These are phyloP conservation scores for Folsomia manolachei DNA, from an alignment of 2,888 invertebrate genomes.

Conservation along the genomic window DNA sequence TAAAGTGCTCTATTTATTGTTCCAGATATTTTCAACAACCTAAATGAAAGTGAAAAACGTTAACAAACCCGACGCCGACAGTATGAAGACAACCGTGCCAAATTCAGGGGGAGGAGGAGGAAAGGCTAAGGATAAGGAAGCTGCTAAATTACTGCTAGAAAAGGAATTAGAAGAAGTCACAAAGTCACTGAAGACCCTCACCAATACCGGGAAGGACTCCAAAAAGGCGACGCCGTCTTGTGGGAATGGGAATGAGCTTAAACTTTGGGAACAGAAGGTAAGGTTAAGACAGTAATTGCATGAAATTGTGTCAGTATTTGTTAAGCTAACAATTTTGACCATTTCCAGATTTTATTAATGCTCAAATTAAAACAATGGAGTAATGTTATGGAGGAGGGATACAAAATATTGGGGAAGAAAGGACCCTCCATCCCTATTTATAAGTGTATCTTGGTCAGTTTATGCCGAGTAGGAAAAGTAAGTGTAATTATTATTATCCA, in stretches of 20 bases:
- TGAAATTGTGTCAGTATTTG: neutral
- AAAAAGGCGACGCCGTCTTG: neutral
- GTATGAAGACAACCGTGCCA: constrained; percentile 16
- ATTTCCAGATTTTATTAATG: constrained; percentile 15
- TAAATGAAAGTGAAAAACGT: neutral
- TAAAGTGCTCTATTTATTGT: neutral
- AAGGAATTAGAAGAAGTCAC: constrained; percentile 31
- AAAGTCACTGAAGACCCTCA: constrained; percentile 18
- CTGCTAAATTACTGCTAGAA: constrained; percentile 15
- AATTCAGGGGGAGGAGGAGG: neutral
- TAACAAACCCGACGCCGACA: neutral
- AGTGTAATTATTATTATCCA: too few relatives aligned
- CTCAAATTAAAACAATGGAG: constrained; percentile 42
- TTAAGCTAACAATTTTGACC: neutral
- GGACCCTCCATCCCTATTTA: constrained; percentile 40
- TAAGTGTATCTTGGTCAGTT: constrained; percentile 44
- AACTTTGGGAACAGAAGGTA: constrained; percentile 30
- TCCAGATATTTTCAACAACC: neutral
- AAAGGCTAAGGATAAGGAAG: constrained; percentile 24
- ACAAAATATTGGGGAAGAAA: constrained; percentile 40
- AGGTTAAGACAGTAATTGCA: too few relatives aligned
- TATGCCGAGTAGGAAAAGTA: constrained; percentile 44
- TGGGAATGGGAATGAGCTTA: constrained; percentile 25
- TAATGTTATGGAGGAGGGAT: constrained; percentile 42
- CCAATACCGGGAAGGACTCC: constrained; percentile 8